phyloP scores from a whole-genome alignment of 2,888 invertebrate genomes.

The Muscina levida region DNA sequence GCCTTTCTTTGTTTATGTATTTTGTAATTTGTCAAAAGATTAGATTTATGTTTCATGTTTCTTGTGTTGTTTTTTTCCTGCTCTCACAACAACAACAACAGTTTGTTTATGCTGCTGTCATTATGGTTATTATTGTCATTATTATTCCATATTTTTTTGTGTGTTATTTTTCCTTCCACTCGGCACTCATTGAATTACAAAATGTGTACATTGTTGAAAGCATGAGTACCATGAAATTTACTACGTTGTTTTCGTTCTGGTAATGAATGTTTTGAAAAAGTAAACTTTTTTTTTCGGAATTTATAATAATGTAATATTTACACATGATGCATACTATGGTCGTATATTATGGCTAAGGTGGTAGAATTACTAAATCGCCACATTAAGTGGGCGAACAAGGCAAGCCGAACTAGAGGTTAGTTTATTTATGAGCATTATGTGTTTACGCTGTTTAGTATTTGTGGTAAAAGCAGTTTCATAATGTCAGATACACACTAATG shows the following conservation, averaged over 20 bases:
- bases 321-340: too few species aligned
- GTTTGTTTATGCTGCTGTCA: background rate
- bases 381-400: too few species aligned
- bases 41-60: conserved; percentile 40
- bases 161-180: background rate
- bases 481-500: too few species aligned
- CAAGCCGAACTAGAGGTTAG: too few species aligned
- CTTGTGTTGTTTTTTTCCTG: background rate
- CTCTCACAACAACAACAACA: too few species aligned
- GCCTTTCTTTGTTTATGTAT: background rate
- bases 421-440: too few species aligned
- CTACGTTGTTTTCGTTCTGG: conserved; percentile 10
- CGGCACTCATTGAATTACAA: background rate
- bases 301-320: conserved; percentile 6
- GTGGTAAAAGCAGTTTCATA: too few species aligned
- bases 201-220: background rate
- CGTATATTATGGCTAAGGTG: too few species aligned
- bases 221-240: background rate
- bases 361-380: too few species aligned
- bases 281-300: conserved; percentile 6
- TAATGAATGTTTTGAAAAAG: conserved; percentile 9
- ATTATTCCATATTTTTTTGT: background rate
- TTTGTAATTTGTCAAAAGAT: conserved; percentile 46
- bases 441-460: too few species aligned
- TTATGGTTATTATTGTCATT: conserved; percentile 12